phyloP scores from a whole-genome alignment of 2,888 invertebrate species.

The Oligia strigilis region DNA sequence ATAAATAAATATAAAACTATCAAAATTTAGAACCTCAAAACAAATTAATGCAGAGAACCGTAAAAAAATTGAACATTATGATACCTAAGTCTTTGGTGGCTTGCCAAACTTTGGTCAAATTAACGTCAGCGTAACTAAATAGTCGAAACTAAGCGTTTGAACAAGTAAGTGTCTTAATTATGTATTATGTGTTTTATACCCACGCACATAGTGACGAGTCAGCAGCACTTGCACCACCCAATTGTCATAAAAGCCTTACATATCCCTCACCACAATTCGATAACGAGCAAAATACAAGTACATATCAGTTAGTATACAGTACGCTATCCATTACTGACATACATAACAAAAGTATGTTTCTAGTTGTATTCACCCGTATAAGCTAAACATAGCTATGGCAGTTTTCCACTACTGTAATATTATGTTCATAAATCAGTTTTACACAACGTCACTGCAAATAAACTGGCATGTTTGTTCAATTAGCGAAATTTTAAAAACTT shows the following conservation, averaged over 20 bases:
- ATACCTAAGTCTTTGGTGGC: slow-evolving; percentile 54
- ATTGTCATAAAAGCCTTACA: slow-evolving; percentile 61
- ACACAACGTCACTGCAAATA: slow-evolving; percentile 86
- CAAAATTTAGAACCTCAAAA: slow-evolving; percentile 25
- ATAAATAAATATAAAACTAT: slow-evolving; percentile 38
- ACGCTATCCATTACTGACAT: slow-evolving; percentile 69
- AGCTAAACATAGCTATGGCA: slow-evolving; percentile 73
- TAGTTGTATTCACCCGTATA: slow-evolving; percentile 80
- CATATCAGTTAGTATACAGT: slow-evolving; percentile 69
- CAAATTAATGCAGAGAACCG: slow-evolving; percentile 21
- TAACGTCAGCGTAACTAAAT: slow-evolving; percentile 39
- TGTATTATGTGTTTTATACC: slow-evolving; percentile 45
- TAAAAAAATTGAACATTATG: slow-evolving; percentile 44
- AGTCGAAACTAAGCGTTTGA: slow-evolving; percentile 45
- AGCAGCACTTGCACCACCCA: slow-evolving; percentile 63
- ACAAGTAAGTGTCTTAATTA: slow-evolving; percentile 43
- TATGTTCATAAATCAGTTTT: slow-evolving; percentile 77
- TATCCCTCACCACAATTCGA: slow-evolving; percentile 71
- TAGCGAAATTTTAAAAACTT: slow-evolving; percentile 74
- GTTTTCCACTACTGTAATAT: slow-evolving; percentile 78
- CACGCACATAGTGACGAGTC: slow-evolving; percentile 55
- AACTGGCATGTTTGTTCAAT: slow-evolving; percentile 81
- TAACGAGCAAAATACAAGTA: slow-evolving; percentile 74
- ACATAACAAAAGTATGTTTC: slow-evolving; percentile 68
- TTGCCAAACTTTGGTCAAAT: slow-evolving; percentile 61